phyloP scores from a whole-genome alignment of 23 tunicate species.

The Oikopleura vanhoeffeni region DNA sequence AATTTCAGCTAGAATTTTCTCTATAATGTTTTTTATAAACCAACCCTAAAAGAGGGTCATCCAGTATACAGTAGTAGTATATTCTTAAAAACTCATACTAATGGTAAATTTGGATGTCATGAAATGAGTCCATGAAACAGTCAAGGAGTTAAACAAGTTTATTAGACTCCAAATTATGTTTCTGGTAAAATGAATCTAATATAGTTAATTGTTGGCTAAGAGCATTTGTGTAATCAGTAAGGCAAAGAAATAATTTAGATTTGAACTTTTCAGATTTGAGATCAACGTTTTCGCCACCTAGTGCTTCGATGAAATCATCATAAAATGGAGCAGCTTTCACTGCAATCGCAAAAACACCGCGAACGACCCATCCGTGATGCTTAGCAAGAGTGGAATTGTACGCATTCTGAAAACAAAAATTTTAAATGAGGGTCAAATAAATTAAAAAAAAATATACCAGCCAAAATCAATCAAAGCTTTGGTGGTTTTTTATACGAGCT shows the following conservation, averaged over 20 bases:
- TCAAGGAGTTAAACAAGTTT: background rate
- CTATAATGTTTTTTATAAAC: too few relatives aligned
- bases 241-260: background rate
- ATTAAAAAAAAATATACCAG: background rate
- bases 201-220: background rate
- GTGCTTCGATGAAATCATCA: slow-evolving; percentile 30
- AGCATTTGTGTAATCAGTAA: background rate
- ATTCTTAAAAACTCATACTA: too few relatives aligned
- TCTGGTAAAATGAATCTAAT: background rate
- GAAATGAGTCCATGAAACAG: too few relatives aligned
- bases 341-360: slow-evolving; percentile 85
- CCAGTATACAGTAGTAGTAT: too few relatives aligned
- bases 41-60: too few relatives aligned
- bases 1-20: too few relatives aligned
- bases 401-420: slow-evolving; percentile 34
- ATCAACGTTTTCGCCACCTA: background rate
- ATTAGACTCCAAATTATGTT: background rate
- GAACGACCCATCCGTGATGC: slow-evolving; percentile 79
- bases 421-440: background rate
- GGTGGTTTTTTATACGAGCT: too few relatives aligned
- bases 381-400: slow-evolving; percentile 41
- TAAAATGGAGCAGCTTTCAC: slow-evolving; percentile 73
- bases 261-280: background rate
- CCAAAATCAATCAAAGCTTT: background rate
- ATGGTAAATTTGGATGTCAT: too few relatives aligned